Evolutionary conservation across 2,113 vertebrate species (phyloP).

Genomic region (Oenanthe melanoleuca): DNA sequence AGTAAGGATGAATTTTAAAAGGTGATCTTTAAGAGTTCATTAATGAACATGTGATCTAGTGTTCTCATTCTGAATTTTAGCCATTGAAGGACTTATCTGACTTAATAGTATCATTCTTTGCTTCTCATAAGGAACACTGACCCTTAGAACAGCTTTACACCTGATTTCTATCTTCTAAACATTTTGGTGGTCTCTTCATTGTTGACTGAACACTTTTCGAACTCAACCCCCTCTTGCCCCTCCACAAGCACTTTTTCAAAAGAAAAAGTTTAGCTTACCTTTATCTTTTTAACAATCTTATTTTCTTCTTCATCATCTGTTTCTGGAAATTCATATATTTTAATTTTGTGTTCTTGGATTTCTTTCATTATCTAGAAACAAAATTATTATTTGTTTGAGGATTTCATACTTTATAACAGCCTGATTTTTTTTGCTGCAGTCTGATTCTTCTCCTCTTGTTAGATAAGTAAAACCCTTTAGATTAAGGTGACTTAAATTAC

Average conservation of each 20-base stretch:
- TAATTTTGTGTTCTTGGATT: conserved; percentile 99
- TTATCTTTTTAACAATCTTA: conserved; percentile 96
- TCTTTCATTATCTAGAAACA: conserved; percentile 93
- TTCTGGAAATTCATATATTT: conserved; percentile 99
- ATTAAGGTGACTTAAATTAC: neutral
- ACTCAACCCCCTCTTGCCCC: fast-evolving
- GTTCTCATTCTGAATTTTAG: neutral
- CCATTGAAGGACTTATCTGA: neutral
- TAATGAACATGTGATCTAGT: neutral
- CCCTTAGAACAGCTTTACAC: neutral
- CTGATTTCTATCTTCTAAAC: neutral
- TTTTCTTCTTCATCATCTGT: conserved; percentile 98
- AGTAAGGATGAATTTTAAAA: neutral
- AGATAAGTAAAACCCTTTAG: neutral
- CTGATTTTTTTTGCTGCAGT: neutral
- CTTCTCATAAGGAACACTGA: neutral
- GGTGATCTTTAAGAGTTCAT: neutral
- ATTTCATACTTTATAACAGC: neutral
- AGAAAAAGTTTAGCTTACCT: conserved; percentile 75
- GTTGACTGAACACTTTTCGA: neutral
- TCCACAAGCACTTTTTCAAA: neutral
- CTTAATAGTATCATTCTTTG: neutral
- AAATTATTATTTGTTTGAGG: neutral
- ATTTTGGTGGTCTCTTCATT: neutral
- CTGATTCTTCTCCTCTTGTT: neutral